Conservation (phyloP, 2,113 vertebrate genomes). For the Probosciger aterrimus region DNA sequence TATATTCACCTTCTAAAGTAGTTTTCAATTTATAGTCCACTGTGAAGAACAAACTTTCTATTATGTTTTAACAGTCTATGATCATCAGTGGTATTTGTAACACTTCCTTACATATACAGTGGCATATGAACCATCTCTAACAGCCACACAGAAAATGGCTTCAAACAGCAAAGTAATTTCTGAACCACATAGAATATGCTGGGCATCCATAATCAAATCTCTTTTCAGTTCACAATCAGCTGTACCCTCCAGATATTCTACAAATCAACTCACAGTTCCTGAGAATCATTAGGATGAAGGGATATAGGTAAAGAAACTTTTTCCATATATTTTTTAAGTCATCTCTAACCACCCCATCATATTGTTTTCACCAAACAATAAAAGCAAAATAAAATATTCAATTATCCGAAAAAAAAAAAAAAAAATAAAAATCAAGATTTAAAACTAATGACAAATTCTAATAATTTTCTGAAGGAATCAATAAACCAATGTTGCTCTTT, state of each 20-base stretch:
- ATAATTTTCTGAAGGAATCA: not conserved
- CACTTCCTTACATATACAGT: not conserved
- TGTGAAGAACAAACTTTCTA: not conserved
- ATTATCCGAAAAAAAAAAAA: not conserved
- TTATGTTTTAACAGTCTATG: not conserved
- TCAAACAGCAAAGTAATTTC: not conserved
- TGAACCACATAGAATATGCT: not conserved
- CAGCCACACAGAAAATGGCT: not conserved
- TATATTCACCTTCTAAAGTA: not conserved
- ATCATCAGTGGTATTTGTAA: not conserved
- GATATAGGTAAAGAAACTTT: not conserved
- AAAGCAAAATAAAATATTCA: not conserved
- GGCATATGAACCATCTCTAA: not conserved
- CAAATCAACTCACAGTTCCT: not conserved
- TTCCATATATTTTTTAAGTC: not conserved
- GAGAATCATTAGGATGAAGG: not conserved
- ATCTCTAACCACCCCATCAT: not conserved
- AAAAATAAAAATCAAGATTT: not conserved
- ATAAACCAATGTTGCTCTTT: not conserved
- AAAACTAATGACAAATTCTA: not conserved
- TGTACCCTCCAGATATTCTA: not conserved
- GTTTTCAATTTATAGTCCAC: not conserved
- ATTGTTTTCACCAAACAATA: not conserved
- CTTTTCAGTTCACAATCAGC: not conserved
- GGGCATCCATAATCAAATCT: not conserved